Evolutionary conservation across 2,888 invertebrate species (phyloP), one percentile per base, ranked within the genome.

Genomic region (Drosophila falleni): DNA sequence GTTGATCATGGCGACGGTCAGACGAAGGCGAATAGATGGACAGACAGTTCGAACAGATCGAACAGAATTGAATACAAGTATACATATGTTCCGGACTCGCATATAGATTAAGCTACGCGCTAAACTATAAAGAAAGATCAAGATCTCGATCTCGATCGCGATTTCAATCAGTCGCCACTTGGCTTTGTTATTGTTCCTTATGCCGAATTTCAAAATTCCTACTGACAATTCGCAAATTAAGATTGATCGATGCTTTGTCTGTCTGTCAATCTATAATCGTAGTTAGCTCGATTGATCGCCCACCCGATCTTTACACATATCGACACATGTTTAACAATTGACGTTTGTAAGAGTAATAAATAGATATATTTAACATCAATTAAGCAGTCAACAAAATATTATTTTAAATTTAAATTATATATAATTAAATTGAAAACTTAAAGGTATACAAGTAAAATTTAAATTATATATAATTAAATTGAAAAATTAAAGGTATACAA

Each of bases 221-320:
- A 44, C 56, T 66, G 71, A 74, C 75, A 75, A 51, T 46, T 67
- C 50, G 72, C 81, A 75, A 81, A 84, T 81, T 81, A 68, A 70
- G 75, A 78, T 83, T 66, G 80, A 80, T 78, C 67, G 62, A 8
- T 19, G 35, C 33, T 47, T 35, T 37, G 44, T 54, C 26, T 64
- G 47, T 60, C 35, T 69, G 51, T 66, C 42, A 19, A 56, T 70
- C 42, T 62, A 50, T 53, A 37, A 6, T 5, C n/a, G 37, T 37
- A 46, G 33, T 46, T 46, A 37, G 26, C n/a, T 53, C 53, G 23
- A 33, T 59, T 35, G 67, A 63, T 63, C 75, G 62, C 71, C 75
- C 71, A 74, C 65, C 3, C 35, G 23, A 53, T 41, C 53, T 39
- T 42, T 23, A 23, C 23, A 23, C 23, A 37, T 13, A 33, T 6